Conservation (phyloP, 2,888 invertebrate genomes). For the Saturnia pavonia region DNA sequence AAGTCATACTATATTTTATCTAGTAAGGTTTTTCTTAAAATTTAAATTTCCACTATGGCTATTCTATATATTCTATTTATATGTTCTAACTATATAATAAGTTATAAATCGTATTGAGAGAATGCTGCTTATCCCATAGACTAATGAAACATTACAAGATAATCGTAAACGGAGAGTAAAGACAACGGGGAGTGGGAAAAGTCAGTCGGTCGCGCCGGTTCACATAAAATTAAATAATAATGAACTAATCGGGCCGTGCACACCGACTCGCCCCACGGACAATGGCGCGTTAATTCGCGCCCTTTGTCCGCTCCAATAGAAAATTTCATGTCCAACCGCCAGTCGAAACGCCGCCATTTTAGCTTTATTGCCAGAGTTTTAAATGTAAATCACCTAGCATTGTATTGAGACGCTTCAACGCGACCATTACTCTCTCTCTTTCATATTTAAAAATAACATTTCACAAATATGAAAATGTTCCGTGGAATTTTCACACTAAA, state of each 20-base stretch:
- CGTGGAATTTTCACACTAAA: neutral
- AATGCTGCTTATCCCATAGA: neutral
- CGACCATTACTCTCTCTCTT: constrained; percentile 29
- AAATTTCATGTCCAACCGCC: constrained; percentile 74
- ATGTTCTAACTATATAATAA: too few species aligned
- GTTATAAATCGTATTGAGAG: neutral
- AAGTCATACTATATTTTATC: too few species aligned
- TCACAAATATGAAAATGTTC: neutral
- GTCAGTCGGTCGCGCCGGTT: constrained; percentile 37
- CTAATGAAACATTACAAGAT: neutral
- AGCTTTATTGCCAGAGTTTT: constrained; percentile 69
- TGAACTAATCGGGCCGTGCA: constrained; percentile 66
- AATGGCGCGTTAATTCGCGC: constrained; percentile 74
- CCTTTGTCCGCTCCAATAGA: constrained; percentile 77
- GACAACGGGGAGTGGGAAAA: constrained; percentile 19
- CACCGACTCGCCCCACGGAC: constrained; percentile 57
- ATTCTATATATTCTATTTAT: too few species aligned
- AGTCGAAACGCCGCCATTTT: constrained; percentile 62
- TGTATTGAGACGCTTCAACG: constrained; percentile 57
- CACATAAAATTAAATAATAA: constrained; percentile 77
- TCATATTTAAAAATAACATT: neutral
- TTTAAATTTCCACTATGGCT: too few species aligned
- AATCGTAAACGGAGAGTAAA: neutral
- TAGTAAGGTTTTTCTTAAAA: too few species aligned
- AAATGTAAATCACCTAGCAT: constrained; percentile 71